A percentile compares a stretch with the other conserved stretches of the same genome.
phyloP scores from a whole-genome alignment of 2,113 vertebrate species.

The Catagonus wagneri region DNA sequence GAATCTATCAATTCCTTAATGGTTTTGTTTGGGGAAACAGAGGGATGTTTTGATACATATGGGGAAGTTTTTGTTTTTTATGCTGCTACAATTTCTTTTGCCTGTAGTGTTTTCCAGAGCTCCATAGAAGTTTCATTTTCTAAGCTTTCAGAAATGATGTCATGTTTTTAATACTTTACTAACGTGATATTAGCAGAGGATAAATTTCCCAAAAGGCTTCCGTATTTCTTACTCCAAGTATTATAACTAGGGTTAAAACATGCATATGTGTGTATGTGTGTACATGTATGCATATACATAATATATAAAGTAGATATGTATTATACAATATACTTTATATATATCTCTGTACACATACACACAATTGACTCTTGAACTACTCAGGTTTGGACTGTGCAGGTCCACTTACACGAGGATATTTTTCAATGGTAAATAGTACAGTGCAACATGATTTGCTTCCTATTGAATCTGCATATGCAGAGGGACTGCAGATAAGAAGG shows the following conservation, averaged over 20 bases:
- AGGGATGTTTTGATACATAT: neutral
- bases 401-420: neutral
- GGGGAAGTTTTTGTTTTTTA: neutral
- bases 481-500: neutral
- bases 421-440: neutral
- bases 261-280: neutral
- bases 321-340: no score
- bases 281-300: neutral
- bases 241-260: neutral
- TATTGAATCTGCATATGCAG: neutral
- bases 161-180: conserved; percentile 23
- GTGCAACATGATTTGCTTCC: neutral
- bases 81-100: neutral
- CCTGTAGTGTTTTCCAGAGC: neutral
- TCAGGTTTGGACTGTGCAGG: no score
- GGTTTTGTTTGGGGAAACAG: neutral
- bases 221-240: neutral
- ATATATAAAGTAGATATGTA: no score
- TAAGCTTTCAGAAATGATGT: neutral
- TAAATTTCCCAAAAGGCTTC: neutral
- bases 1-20: neutral
- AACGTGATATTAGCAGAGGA: neutral
- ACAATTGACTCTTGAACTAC: neutral
- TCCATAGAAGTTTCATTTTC: neutral
- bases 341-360: no score